Base-by-base conservation (phyloP, 2,888 invertebrate genomes). In the Lochmaea capreae region DNA sequence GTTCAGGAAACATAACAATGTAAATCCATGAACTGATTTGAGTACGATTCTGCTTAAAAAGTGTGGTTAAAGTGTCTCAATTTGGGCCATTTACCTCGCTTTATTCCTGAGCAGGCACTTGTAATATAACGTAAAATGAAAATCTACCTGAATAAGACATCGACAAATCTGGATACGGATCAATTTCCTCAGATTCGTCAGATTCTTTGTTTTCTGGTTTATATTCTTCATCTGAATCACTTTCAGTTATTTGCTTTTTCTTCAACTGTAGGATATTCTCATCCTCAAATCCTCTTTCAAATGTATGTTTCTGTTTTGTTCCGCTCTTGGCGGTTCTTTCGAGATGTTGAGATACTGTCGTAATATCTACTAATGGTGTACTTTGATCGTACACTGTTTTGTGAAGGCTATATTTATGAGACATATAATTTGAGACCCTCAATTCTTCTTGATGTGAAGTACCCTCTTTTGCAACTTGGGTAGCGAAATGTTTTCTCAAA, bases 401-500 rank as follows among this genome's bases (percentile, higher is more conserved):
- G 33, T 70, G 70, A 39, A 70, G 62, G 22, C 52, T 63, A 39
- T 70, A 63, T 49, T 62, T 62, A 42, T 70, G 70, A n/a, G 70
- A 70, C 63, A 70, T 70, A 52, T 63, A 70, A 65, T 43, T 46
- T 46, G 14, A 46, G 14, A 46, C 46, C 2, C 46, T 46, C 4
- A 46, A 46, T 14, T 46, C 46, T 46, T 46, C 46, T 46, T 46
- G 46, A 46, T 46, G 46, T 4, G 12, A 46, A 46, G 65, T 49
- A 42, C 16, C 65, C 12, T 57, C 70, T 52, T 70, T 70, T 14
- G 65, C 54, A 14, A 70, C 65, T 57, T 70, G 39, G n/a, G 70
- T 70, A 63, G 70, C 70, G 62, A 70, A 70, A 42, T 70, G 70
- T 70, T 70, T 70, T 46, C 70, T 49, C 12, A 65, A 65, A 65